phyloP scores from a whole-genome alignment of 1,140 invertebrate genomes.

The Achroia grisella region DNA sequence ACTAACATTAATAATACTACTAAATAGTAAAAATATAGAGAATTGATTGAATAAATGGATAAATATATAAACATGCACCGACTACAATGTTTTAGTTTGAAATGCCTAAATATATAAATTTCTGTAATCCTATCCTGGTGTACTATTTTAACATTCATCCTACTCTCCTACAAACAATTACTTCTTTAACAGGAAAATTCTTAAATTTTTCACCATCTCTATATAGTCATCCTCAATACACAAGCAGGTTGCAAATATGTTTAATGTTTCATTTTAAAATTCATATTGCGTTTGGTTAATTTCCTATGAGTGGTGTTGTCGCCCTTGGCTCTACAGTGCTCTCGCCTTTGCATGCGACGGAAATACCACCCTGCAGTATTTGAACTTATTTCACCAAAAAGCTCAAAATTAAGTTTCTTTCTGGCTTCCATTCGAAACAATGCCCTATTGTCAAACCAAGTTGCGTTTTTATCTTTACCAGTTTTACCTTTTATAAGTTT shows the following conservation, averaged over 20 bases:
- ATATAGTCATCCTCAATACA: too few species aligned
- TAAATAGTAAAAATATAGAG: too few species aligned
- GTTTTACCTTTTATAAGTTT: conserved; percentile 13
- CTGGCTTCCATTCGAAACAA: conserved; percentile 37
- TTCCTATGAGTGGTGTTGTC: conserved; percentile 32
- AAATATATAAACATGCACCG: too few species aligned
- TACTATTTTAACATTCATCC: too few species aligned
- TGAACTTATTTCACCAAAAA: conserved; percentile 35
- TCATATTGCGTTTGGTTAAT: conserved; percentile 29
- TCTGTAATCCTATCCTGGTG: too few species aligned
- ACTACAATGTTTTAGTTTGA: too few species aligned
- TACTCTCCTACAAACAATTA: too few species aligned
- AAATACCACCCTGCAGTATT: conserved; percentile 63
- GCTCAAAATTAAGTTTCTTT: conserved; percentile 41
- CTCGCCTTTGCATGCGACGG: conserved; percentile 52
- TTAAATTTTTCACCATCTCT: too few species aligned
- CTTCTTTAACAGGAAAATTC: too few species aligned
- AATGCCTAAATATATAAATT: too few species aligned
- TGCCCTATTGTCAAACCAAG: conserved; percentile 54
- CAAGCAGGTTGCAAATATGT: neutral
- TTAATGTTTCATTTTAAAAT: conserved; percentile 48
- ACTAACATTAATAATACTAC: too few species aligned
- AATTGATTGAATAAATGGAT: too few species aligned
- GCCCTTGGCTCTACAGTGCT: conserved; percentile 49
- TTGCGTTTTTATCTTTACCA: conserved; percentile 4